Percentiles rank a stretch among this genome's conserved stretches.
These are phyloP conservation scores for Pachliopta kotzebuea DNA, from an alignment of 2,888 invertebrate species.

Conservation along the genomic window DNA sequence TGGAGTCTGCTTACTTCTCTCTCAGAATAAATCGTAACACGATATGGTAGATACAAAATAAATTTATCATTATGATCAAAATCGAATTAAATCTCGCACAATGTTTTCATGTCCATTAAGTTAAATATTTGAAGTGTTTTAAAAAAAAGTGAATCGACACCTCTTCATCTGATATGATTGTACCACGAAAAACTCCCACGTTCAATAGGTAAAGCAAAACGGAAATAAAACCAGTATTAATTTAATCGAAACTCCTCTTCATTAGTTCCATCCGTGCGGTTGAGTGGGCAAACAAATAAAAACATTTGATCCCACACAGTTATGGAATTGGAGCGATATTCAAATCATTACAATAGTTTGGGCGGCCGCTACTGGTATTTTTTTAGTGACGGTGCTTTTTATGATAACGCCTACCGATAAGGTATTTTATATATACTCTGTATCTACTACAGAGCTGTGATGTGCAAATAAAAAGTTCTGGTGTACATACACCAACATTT, in stretches of 20 bases:
- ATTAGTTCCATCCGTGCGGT: constrained; percentile 74
- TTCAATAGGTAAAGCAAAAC: constrained; percentile 50
- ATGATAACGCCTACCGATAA: constrained; percentile 31
- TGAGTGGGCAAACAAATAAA: constrained; percentile 75
- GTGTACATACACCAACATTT: too few species aligned
- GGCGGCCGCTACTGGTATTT: constrained; percentile 44
- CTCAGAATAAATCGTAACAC: too few species aligned
- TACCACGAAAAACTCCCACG: constrained; percentile 49
- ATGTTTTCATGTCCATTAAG: neutral
- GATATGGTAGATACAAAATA: too few species aligned
- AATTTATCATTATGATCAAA: too few species aligned
- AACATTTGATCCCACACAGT: constrained; percentile 72
- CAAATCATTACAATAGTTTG: constrained; percentile 63
- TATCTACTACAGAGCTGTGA: too few species aligned
- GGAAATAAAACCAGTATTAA: constrained; percentile 69
- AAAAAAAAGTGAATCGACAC: constrained; percentile 57
- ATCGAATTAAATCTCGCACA: neutral
- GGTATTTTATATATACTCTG: neutral
- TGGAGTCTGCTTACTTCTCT: too few species aligned
- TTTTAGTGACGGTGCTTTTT: constrained; percentile 31
- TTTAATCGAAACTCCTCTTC: constrained; percentile 76
- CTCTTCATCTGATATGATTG: constrained; percentile 40
- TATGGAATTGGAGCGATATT: constrained; percentile 67
- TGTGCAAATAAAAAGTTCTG: too few species aligned
- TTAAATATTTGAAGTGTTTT: constrained; percentile 32